Percentiles rank a stretch among this genome's conserved stretches.
Evolutionary conservation across 1,140 invertebrate genomes (phyloP).

Genomic region (Papilio polyxenes): DNA sequence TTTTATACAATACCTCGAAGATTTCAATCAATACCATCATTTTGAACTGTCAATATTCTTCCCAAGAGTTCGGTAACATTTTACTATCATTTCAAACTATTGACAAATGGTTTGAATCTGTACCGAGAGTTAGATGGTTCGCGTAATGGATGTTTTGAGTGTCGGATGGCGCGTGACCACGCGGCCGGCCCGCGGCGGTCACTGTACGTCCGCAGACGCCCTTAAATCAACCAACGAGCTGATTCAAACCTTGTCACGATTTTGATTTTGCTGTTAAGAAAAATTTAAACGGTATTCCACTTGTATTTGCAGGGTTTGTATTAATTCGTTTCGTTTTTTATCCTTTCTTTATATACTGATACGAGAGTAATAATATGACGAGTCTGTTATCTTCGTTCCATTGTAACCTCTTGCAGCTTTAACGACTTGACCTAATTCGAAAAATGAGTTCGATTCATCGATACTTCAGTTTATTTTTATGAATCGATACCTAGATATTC

Average conservation of each 20-base stretch:
- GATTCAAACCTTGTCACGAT: conserved; percentile 32
- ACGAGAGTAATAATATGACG: neutral
- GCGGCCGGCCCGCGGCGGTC: conserved; percentile 46
- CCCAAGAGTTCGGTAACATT: conserved; percentile 22
- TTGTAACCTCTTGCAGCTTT: too few species aligned
- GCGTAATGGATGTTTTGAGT: conserved; percentile 44
- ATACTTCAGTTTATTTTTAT: too few species aligned
- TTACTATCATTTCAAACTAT: conserved; percentile 11
- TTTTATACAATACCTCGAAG: neutral
- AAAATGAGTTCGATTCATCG: too few species aligned
- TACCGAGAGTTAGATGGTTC: conserved; percentile 45
- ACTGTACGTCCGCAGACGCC: conserved; percentile 25
- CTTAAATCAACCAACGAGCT: conserved; percentile 19
- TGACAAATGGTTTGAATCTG: conserved; percentile 55
- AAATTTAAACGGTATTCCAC: conserved; percentile 11
- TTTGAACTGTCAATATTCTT: conserved; percentile 31
- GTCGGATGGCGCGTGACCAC: conserved; percentile 55
- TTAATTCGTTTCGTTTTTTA: neutral
- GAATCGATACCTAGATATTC: too few species aligned
- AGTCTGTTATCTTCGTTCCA: too few species aligned
- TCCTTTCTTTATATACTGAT: neutral
- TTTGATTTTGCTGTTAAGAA: conserved; percentile 38
- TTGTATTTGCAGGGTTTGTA: neutral
- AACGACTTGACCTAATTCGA: too few species aligned
- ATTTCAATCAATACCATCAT: neutral